These are phyloP conservation scores for Cheilosia pagana DNA, from an alignment of 2,888 invertebrate species.

Conservation along the genomic window DNA sequence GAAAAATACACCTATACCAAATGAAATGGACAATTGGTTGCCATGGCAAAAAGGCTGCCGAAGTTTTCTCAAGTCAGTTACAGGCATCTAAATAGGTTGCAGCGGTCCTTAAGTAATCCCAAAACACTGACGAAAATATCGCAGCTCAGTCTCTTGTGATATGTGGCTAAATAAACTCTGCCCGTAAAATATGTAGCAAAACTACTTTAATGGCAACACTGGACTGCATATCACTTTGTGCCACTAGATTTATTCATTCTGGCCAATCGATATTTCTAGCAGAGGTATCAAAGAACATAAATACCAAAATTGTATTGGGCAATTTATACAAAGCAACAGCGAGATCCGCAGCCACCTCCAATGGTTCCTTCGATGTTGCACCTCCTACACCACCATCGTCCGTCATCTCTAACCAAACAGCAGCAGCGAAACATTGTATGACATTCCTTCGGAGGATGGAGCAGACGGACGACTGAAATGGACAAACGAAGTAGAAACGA, in stretches of 20 bases:
- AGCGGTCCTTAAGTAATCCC: no score
- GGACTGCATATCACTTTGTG: not conserved
- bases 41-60: no score
- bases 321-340: conserved; percentile 61
- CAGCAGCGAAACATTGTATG: conserved; percentile 68
- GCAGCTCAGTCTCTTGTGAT: no score
- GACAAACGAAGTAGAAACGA: conserved; percentile 60
- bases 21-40: no score
- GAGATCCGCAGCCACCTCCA: conserved; percentile 46
- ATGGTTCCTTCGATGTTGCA: conserved; percentile 7
- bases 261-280: conserved; percentile 37
- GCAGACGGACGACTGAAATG: conserved; percentile 60
- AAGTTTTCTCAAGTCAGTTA: no score
- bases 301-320: conserved; percentile 61
- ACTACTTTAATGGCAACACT: conserved; percentile 23
- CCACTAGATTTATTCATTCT: conserved; percentile 14
- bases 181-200: not conserved
- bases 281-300: conserved; percentile 54
- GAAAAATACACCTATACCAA: no score
- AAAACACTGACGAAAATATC: no score
- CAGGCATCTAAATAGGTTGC: no score
- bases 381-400: conserved; percentile 28
- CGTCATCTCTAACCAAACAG: conserved; percentile 33
- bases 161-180: no score
- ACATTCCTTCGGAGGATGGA: conserved; percentile 66